These are phyloP conservation scores for Deilephila porcellus DNA, from an alignment of 2,888 invertebrate genomes.

Conservation along the genomic window DNA sequence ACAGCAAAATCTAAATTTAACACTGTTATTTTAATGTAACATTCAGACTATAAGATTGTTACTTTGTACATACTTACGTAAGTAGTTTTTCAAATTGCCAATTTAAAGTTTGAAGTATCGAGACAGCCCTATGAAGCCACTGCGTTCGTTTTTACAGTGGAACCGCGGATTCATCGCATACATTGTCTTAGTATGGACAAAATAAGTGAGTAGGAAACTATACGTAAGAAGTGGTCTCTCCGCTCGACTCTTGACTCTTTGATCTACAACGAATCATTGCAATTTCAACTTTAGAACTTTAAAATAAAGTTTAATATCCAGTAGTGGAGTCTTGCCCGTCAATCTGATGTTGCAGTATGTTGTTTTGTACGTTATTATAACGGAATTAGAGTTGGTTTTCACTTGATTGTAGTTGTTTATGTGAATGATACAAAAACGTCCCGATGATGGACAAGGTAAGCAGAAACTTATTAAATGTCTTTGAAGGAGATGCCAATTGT, in stretches of 20 bases:
- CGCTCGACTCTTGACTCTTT: constrained; percentile 59
- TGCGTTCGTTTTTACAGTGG: constrained; percentile 63
- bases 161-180: constrained; percentile 72
- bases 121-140: constrained; percentile 55
- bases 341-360: constrained; percentile 13
- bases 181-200: constrained; percentile 79
- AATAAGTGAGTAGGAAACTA: constrained; percentile 76
- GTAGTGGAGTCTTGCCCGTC: constrained; percentile 22
- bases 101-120: neutral
- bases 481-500: constrained; percentile 76
- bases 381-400: constrained; percentile 41
- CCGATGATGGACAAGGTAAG: constrained; percentile 76
- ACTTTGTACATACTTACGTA: too few relatives aligned
- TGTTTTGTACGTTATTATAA: constrained; percentile 23
- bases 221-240: constrained; percentile 67
- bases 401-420: constrained; percentile 27
- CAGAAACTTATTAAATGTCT: constrained; percentile 75
- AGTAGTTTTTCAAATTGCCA: neutral
- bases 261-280: constrained; percentile 47
- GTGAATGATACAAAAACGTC: constrained; percentile 59
- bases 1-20: too few relatives aligned
- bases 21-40: too few relatives aligned
- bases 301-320: neutral
- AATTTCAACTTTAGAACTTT: constrained; percentile 43
- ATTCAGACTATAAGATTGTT: too few relatives aligned